Evolutionary conservation across 23 tunicate genomes (phyloP), one percentile per base, ranked within the genome.

Genomic region (Clavelina lepadiformis): DNA sequence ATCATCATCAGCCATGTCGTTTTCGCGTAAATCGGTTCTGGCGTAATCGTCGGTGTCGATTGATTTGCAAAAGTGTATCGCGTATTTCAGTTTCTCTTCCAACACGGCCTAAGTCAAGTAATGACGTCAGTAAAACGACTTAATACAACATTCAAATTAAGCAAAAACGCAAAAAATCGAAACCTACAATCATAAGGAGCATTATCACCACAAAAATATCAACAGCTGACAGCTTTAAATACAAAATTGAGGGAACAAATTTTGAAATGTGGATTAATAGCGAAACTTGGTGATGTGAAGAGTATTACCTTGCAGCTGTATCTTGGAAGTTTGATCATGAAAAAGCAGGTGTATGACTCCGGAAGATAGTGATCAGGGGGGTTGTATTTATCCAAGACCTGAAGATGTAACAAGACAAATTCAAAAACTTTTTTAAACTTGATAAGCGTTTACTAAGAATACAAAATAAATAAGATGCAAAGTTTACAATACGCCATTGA

Each of bases 21-120:
- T 71, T 25, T 61, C 81, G 58, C 38, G 73, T 3, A 77, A 38
- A 38, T 70, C 77, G 46, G 77, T 61, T 30, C 95, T 67, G 11
- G 95, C 95, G 71, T 86, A 79, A 33, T 86, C 95, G 54, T 86
- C 95, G 23, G 95, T 86, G 72, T 86, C 95, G 65, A 86, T 86
- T 24, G 95, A 86, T 56, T 86, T 86, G 79, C 95, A 86, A 70
- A 86, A 86, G 74, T 86, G 78, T 23, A 86, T 79, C 24, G 95
- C 95, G 64, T 86, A 86, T 38, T 79, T 86, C 28, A 86, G 74
- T 53, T 86, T 86, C 65, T 86, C 81, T 22, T 61, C 82, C 71
- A 86, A 31, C 8, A 86, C 65, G 1, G 66, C 74, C 95, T 86
- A n/a, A n/a, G n/a, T n/a, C n/a, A n/a, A n/a, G n/a, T n/a, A n/a